Evolutionary conservation across 1,140 invertebrate species (phyloP).

Genomic region (Ostrea edulis): DNA sequence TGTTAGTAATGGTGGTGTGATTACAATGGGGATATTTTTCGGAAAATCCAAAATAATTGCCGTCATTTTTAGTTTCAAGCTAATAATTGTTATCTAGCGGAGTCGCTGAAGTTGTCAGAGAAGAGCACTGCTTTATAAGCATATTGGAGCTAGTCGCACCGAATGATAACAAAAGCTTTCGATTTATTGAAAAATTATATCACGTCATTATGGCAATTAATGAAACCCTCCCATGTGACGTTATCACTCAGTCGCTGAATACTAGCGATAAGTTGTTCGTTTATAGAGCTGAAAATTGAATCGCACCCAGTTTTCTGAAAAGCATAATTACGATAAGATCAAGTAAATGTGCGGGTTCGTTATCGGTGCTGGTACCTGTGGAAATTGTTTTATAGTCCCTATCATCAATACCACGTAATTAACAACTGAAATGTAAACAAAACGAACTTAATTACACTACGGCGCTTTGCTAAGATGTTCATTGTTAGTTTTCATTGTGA

Average conservation of each 20-base stretch:
- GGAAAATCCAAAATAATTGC: slow-evolving; percentile 22
- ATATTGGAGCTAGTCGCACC: background rate
- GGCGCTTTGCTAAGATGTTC: background rate
- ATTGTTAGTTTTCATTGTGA: background rate
- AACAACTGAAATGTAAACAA: slow-evolving; percentile 6
- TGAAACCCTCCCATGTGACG: background rate
- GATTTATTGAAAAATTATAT: slow-evolving; percentile 23
- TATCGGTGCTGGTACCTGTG: background rate
- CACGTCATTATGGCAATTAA: slow-evolving; percentile 34
- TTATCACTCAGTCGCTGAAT: slow-evolving; percentile 1
- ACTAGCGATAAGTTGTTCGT: slow-evolving; percentile 21
- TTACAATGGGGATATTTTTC: background rate
- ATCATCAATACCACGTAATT: background rate
- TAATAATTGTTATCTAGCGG: slow-evolving; percentile 15
- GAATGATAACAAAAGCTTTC: background rate
- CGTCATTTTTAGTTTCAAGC: slow-evolving; percentile 25
- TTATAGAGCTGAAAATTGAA: slow-evolving; percentile 34
- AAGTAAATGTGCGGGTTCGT: background rate
- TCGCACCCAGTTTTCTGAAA: slow-evolving; percentile 27
- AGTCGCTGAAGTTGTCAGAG: background rate
- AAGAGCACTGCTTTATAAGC: background rate
- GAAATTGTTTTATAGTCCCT: background rate
- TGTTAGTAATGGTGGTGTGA: background rate
- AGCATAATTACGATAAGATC: slow-evolving; percentile 31
- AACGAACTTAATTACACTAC: background rate